Percentiles rank a stretch among this genome's conserved stretches.
These are phyloP conservation scores for Eilema depressum DNA, from an alignment of 2,888 invertebrate genomes.

Conservation along the genomic window DNA sequence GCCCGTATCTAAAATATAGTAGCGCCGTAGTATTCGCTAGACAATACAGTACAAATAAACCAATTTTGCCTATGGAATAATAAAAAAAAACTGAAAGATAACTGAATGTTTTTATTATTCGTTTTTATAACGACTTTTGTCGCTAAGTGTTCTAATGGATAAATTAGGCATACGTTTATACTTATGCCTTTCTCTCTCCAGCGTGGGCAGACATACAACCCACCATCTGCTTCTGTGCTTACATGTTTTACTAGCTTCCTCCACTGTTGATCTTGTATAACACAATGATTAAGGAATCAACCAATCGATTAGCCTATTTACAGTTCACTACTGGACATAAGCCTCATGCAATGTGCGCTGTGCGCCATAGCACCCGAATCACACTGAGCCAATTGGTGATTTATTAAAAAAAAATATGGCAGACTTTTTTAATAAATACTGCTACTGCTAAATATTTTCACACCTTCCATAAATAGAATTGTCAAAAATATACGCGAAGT, in stretches of 20 bases:
- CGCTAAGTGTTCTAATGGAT: neutral
- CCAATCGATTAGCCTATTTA: too few species aligned
- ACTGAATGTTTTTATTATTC: too few species aligned
- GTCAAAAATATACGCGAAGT: too few species aligned
- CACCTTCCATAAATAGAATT: too few species aligned
- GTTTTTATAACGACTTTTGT: neutral
- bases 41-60: neutral
- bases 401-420: too few species aligned
- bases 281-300: too few species aligned
- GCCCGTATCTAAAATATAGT: neutral
- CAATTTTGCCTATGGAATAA: neutral
- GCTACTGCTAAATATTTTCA: too few species aligned
- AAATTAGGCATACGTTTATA: neutral
- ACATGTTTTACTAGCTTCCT: neutral
- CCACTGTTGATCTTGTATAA: too few species aligned
- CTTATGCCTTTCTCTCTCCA: neutral
- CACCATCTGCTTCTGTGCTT: neutral
- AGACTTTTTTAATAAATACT: too few species aligned
- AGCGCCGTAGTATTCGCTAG: neutral
- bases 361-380: neutral
- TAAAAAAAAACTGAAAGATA: neutral
- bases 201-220: neutral
- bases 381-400: neutral
- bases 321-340: neutral
- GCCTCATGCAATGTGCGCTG: too few species aligned